Percentiles rank a stretch among this genome's conserved stretches.
Conservation (phyloP, 2,888 invertebrate species). For the Drosophila acutilabella region DNA sequence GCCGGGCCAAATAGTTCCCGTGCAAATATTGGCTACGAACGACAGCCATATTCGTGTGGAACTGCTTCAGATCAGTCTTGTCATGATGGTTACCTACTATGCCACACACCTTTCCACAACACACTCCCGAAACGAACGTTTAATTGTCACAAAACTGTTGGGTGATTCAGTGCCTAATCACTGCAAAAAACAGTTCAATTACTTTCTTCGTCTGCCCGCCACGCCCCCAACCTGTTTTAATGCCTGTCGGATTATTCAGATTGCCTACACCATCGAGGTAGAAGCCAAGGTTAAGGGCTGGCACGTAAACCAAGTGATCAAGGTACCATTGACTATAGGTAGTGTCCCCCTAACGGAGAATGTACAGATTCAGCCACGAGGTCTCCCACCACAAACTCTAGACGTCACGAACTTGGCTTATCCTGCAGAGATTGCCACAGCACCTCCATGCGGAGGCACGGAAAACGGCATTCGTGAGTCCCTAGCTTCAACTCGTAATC, state of each 20-base stretch:
- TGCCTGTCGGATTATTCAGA: conserved; percentile 76
- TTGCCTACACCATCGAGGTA: conserved; percentile 79
- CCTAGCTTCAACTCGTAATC: neutral
- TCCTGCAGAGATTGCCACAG: conserved; percentile 1
- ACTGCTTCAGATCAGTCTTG: conserved; percentile 67
- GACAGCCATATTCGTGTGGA: conserved; percentile 86
- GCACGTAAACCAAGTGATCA: conserved; percentile 66
- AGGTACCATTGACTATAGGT: conserved; percentile 82
- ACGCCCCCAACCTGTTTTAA: conserved; percentile 81
- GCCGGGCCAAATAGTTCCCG: conserved; percentile 77
- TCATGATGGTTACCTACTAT: conserved; percentile 72
- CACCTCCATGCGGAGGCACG: conserved; percentile 59
- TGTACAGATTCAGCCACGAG: conserved; percentile 39
- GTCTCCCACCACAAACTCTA: conserved; percentile 10
- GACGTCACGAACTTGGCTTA: conserved; percentile 32
- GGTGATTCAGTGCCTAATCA: conserved; percentile 66
- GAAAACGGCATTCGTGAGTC: conserved; percentile 65
- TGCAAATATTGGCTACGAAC: conserved; percentile 86
- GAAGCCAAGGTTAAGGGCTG: conserved; percentile 72
- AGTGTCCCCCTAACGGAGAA: conserved; percentile 75
- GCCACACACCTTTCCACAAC: conserved; percentile 45
- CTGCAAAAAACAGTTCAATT: conserved; percentile 71
- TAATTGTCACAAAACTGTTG: conserved; percentile 66
- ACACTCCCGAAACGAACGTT: conserved; percentile 54
- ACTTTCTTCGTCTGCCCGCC: conserved; percentile 77